Conservation (phyloP, 2,888 invertebrate genomes). For the Spilarctia lutea region DNA sequence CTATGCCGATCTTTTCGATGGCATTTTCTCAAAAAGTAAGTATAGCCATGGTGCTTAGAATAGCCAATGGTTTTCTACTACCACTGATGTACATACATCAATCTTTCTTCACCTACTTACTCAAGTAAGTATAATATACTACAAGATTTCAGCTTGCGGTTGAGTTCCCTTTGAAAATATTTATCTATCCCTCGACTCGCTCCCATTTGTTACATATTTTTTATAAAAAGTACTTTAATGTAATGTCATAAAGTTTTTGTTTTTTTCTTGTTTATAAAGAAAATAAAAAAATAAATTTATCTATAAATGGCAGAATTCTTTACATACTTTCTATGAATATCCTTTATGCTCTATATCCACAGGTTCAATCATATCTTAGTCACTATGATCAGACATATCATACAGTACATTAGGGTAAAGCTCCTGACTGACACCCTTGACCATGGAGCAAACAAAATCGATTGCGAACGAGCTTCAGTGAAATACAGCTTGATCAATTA, state of each 20-base stretch:
- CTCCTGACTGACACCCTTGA: not conserved
- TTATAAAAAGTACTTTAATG: not conserved
- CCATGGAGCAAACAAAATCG: not conserved
- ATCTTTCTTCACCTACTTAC: not conserved
- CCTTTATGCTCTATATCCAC: not conserved
- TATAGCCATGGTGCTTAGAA: not conserved
- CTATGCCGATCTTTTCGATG: not conserved
- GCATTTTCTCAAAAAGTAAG: not conserved
- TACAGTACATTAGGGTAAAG: not conserved
- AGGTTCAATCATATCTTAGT: not conserved
- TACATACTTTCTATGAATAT: not conserved
- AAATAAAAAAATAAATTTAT: too few species aligned
- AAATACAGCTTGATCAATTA: not conserved
- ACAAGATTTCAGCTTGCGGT: not conserved
- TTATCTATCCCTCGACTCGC: not conserved
- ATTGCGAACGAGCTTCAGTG: too few species aligned
- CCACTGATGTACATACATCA: too few species aligned
- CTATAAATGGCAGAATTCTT: not conserved
- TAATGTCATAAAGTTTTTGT: not conserved
- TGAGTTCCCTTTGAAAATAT: not conserved
- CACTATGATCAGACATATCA: not conserved
- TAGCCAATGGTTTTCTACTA: not conserved
- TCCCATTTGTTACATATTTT: not conserved
- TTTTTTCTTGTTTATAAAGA: not conserved
- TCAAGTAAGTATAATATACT: not conserved